Percentiles rank a stretch among this genome's conserved stretches.
Evolutionary conservation across 2,113 vertebrate species (phyloP).

Genomic region (Clarias batrachus): DNA sequence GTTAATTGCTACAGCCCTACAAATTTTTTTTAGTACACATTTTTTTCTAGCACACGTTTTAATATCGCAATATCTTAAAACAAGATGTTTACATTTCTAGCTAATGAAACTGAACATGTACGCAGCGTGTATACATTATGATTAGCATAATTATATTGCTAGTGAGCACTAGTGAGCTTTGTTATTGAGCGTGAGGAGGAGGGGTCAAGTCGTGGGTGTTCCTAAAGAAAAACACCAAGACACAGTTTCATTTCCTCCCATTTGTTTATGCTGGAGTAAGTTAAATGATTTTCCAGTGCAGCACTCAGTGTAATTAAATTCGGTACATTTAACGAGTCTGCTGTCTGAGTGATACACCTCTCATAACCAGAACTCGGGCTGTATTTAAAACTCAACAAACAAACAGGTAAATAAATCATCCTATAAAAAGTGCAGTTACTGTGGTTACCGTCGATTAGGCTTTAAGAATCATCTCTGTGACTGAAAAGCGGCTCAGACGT

Average conservation of each 20-base stretch:
- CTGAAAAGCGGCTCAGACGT: neutral
- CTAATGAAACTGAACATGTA: neutral
- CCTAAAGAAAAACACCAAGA: neutral
- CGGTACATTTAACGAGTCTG: neutral
- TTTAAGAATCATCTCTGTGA: neutral
- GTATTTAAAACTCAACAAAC: neutral
- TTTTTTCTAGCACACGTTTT: too few species aligned
- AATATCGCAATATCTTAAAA: neutral
- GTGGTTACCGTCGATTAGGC: neutral
- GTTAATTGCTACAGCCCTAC: too few species aligned
- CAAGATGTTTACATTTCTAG: neutral
- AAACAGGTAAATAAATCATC: neutral
- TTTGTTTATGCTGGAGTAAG: neutral
- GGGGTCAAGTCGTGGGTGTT: neutral
- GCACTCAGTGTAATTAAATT: constrained; percentile 4
- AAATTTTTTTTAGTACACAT: too few species aligned
- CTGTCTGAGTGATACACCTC: neutral
- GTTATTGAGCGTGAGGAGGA: neutral
- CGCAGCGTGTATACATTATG: neutral
- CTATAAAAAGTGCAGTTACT: neutral
- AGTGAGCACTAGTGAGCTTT: neutral
- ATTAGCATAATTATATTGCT: neutral
- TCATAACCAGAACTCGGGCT: neutral
- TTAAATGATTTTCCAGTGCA: neutral
- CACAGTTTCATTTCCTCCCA: neutral